Conservation (phyloP, 2,888 invertebrate species). For the Agonopterix subpropinquella region DNA sequence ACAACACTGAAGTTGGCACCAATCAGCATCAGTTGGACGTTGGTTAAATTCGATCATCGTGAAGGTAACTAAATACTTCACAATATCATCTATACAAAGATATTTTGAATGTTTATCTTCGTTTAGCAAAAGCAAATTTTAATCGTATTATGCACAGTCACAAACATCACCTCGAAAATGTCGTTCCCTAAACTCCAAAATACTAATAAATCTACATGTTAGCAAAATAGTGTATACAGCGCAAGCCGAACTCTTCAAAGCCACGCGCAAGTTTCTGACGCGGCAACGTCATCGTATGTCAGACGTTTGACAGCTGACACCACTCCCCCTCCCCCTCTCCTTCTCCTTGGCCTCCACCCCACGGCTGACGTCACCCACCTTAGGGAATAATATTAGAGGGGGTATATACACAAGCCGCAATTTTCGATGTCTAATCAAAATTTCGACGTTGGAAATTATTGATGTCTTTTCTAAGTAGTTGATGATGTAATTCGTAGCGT, state of each 20-base stretch:
- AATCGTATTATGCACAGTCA: no score
- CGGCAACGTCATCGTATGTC: constrained; percentile 56
- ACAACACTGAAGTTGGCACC: no score
- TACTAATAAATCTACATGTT: neutral
- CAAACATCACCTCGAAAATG: no score
- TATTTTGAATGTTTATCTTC: no score
- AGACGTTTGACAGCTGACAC: constrained; percentile 54
- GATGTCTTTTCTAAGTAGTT: constrained; percentile 11
- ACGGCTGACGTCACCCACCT: constrained; percentile 41
- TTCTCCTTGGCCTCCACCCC: constrained; percentile 13
- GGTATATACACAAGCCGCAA: constrained; percentile 18
- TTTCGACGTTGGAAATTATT: constrained; percentile 22
- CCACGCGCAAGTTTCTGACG: constrained; percentile 47
- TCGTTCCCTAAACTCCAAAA: no score
- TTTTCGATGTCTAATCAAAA: constrained; percentile 33
- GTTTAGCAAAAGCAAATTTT: no score
- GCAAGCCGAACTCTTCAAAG: constrained; percentile 28
- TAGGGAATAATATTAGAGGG: constrained; percentile 19
- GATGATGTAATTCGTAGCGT: no score
- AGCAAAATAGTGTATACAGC: neutral
- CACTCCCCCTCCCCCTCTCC: constrained; percentile 25
- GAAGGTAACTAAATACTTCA: no score
- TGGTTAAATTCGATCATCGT: no score
- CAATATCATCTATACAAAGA: no score
- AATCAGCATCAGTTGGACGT: no score